Evolutionary conservation across 2,797 vertebrate genomes (phyloP), one percentile per base, ranked within the genome.

Genomic region (Myotis findleyi): DNA sequence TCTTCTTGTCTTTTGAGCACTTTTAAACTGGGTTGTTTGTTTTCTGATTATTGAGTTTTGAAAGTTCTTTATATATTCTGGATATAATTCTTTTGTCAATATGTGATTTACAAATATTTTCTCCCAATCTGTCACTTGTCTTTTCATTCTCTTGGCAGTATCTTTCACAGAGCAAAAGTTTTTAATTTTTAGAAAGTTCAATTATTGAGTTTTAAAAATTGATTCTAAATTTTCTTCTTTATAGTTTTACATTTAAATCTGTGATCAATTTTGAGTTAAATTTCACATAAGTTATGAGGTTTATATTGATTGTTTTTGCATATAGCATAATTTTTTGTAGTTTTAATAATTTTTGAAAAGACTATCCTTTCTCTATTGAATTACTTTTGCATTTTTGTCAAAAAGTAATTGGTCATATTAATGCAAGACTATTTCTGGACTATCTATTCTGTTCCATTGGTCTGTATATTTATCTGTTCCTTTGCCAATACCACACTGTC

Each of bases 31-130:
- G 79, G 8, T n/a, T 3, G 53, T 79, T 66, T 86, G 27, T 82
- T 90, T 87, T 85, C 59, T 57, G 55, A 36, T 62, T 82, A 16
- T 41, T 89, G 86, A 85, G 47, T 69, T 86, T 83, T 87, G 21
- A 13, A 38, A 82, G 23, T 75, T 80, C 17, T 57, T 57, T 25
- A 2, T 72, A 30, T 8, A 73, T 55, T 55, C 53, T 55, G 53
- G 53, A 55, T 55, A 23, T 55, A 10, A 55, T 55, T 55, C 53
- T 55, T 55, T 64, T 81, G 53, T 89, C 51, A 71, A 18, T 59
- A 13, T 2, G 30, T 81, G 30, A 79, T 77, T 72, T 66, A 77
- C 20, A 88, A 10, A n/a, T 85, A 38, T 86, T 69, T 69, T 47
- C 55, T 84, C 30, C 44, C 8, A 33, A 41, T 53, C 23, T 55